These are phyloP conservation scores for Saccopteryx leptura DNA, from an alignment of 2,113 vertebrate genomes.

Conservation along the genomic window DNA sequence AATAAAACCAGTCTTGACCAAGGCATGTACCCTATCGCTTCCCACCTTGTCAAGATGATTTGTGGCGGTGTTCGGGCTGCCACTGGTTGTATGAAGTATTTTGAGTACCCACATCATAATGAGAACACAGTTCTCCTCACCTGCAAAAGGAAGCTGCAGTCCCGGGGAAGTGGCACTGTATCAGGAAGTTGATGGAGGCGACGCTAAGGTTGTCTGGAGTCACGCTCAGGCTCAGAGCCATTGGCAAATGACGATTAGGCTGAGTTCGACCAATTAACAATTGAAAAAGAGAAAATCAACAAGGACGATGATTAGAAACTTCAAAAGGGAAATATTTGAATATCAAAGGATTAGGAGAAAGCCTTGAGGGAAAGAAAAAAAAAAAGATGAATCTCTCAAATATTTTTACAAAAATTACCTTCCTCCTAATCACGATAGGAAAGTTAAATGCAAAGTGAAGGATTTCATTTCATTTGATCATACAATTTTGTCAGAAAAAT, in stretches of 20 bases:
- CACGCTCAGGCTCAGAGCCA: conserved; percentile 52
- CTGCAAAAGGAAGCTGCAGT: background rate
- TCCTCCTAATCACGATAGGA: conserved; percentile 82
- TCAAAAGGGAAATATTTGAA: conserved; percentile 85
- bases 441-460: conserved; percentile 81
- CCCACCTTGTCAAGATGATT: conserved; percentile 49
- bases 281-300: conserved; percentile 79
- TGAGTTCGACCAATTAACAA: conserved; percentile 83
- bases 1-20: conserved; percentile 36
- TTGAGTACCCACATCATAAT: background rate
- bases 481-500: conserved; percentile 85
- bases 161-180: background rate
- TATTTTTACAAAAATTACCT: conserved; percentile 86
- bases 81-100: conserved; percentile 60
- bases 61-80: conserved; percentile 40
- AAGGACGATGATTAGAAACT: conserved; percentile 81
- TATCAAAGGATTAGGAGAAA: conserved; percentile 83
- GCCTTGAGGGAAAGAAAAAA: conserved; percentile 62
- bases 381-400: conserved; percentile 82
- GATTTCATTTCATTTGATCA: conserved; percentile 83
- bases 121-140: conserved; percentile 37
- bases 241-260: conserved; percentile 59
- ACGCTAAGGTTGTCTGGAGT: background rate
- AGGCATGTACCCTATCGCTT: background rate
- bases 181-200: conserved; percentile 50